Evolutionary conservation across 2,113 vertebrate species (phyloP), one percentile per base, ranked within the genome.

Genomic region (Leptodactylus fuscus): DNA sequence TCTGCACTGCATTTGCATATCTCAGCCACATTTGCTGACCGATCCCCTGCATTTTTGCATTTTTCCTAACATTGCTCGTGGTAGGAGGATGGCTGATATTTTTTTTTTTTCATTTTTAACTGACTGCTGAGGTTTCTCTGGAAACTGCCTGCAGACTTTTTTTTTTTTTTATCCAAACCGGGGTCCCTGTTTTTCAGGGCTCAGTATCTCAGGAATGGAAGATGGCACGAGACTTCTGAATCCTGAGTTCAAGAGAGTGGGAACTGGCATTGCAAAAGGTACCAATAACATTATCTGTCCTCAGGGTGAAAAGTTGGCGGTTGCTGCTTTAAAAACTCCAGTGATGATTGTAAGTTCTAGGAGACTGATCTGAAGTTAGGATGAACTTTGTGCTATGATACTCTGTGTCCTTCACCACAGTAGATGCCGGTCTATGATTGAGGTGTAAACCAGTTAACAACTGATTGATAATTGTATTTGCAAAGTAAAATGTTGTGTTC

Each of bases 181-280:
- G 53, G 84, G 84, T 86, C 84, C 84, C 84, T 86, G 84, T 86
- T 70, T 86, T 86, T 41, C 84, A 86, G 84, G 84, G 84, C 77
- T 86, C 67, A 73, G 32, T 86, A 86, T 86, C 77, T 86, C 84
- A 86, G 84, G 84, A 60, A 80, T 86, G 84, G 84, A 86, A 81
- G 84, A 86, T 73, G 84, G 76, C 65, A 86, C 77, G 60, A 80
- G 84, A 81, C 84, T 86, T 79, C 84, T 86, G 84, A 81, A 73
- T 81, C 84, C 84, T 70, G 84, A 86, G 84, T 86, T 86, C 84
- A 86, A 86, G 84, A 86, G 84, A 86, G 77, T 86, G 49, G 84
- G 84, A 81, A 67, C 84, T 86, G 65, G 65, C 62, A 36, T 86
- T 58, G 65, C 76, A 86, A 86, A 86, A 86, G 84, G 84, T 86